phyloP scores from a whole-genome alignment of 2,113 vertebrate genomes.

The Antechinus stuartii region DNA sequence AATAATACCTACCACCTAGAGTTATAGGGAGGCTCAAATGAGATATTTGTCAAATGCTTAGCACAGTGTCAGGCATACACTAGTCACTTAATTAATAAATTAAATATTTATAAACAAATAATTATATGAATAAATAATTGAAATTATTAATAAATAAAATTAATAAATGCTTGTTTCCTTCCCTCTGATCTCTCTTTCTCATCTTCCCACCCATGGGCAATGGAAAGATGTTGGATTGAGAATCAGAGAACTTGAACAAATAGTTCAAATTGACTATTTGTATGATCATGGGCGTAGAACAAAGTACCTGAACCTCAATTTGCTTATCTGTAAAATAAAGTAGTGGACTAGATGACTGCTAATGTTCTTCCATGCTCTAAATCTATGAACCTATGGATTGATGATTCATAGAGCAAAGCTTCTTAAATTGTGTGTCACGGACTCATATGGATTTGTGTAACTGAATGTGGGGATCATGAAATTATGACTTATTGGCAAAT shows the following conservation, averaged over 20 bases:
- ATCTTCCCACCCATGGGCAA: too few species aligned
- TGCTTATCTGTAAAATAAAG: conserved; percentile 25
- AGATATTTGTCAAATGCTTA: neutral
- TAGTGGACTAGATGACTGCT: neutral
- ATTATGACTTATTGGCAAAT: too few species aligned
- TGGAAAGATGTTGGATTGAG: neutral
- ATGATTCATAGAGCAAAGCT: neutral
- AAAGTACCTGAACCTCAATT: neutral
- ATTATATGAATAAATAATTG: too few species aligned
- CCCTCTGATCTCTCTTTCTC: neutral
- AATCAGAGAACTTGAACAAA: neutral
- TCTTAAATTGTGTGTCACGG: too few species aligned
- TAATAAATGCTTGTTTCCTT: neutral
- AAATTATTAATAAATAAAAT: too few species aligned
- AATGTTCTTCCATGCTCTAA: neutral
- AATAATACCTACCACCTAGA: neutral
- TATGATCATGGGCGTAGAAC: neutral
- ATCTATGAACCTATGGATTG: neutral
- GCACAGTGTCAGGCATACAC: neutral
- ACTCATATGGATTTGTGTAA: too few species aligned
- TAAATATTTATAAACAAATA: too few species aligned
- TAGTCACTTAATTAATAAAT: neutral
- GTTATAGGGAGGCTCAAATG: neutral
- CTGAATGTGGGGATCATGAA: too few species aligned
- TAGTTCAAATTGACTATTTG: neutral